These are phyloP conservation scores for Gari tellinella DNA, from an alignment of 2,888 invertebrate species.

Conservation along the genomic window DNA sequence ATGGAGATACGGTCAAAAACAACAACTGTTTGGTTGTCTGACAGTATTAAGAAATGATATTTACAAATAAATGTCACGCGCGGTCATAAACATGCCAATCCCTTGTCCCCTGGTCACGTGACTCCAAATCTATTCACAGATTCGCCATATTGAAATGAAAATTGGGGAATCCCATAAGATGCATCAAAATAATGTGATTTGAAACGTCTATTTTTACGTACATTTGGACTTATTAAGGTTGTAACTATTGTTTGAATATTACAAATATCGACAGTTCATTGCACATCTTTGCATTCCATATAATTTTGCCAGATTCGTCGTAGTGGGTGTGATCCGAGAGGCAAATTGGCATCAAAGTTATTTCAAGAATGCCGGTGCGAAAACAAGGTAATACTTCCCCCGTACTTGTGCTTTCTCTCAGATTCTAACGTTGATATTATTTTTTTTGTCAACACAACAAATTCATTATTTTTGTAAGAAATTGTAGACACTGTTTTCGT, in stretches of 20 bases:
- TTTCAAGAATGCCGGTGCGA: conserved; percentile 77
- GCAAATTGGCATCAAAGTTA: conserved; percentile 49
- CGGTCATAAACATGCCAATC: no score
- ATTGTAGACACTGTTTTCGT: no score
- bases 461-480: no score
- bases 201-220: not conserved
- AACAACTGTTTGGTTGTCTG: no score
- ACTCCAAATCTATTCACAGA: conserved; percentile 52
- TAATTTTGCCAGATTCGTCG: not conserved
- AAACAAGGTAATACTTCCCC: conserved; percentile 81
- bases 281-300: not conserved
- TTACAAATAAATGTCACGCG: no score
- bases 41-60: no score
- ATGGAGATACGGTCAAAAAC: no score
- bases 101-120: conserved; percentile 32
- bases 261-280: not conserved
- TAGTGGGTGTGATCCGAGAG: conserved; percentile 53
- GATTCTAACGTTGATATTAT: no score
- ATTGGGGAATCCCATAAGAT: conserved; percentile 30
- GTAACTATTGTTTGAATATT: not conserved
- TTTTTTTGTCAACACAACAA: no score
- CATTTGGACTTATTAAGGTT: not conserved
- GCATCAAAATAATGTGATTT: conserved; percentile 30
- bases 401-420: no score
- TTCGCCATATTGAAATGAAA: conserved; percentile 62